Base-by-base conservation (phyloP, 2,797 vertebrate genomes). In the Mormyrops boulengeri region DNA sequence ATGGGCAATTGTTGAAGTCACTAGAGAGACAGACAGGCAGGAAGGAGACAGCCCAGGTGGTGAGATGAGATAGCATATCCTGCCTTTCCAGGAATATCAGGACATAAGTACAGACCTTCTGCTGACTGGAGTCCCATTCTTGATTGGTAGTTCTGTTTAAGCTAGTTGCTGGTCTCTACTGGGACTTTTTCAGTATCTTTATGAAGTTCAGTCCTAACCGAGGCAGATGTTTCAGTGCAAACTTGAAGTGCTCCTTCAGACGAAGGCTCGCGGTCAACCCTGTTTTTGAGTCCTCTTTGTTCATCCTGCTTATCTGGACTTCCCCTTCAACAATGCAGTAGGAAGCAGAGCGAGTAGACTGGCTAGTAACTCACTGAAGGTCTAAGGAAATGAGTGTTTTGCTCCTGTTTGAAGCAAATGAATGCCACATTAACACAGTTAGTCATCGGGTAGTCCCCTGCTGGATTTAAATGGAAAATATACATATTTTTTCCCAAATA, bases 41-140 rank as follows among this genome's bases (percentile, higher is more conserved):
- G 95, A 96, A 96, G 95, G 92, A 93, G 94, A 92, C 92, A 92
- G 93, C 12, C 90, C 93, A 91, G 94, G 94, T 96, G 94, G 92
- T 93, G 94, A 95, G 94, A 94, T 93, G 90, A 95, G 95, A 95
- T 95, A 94, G 93, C 89, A 26, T 89, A 88, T 89, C 91, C 91
- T 90, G 93, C 90, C 91, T 94, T 95, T 95, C 94, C 94, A 94
- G 93, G 89, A 95, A 93, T 90, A 91, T 91, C 30, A 50, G 52
- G 14, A 38, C 93, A 91, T 87, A 87, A 87, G 26, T 69, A 6
- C n/a, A 19, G 47, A 41, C 41, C 34, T 41, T 77, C n/a, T 52
- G 38, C 47, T 34, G 12, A 55, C 17, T 30, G 82, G 19, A 55
- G 2, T 52, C 26, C 9, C 9, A 8, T 47, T 52, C 3, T 52